Evolutionary conservation across 2,113 vertebrate genomes (phyloP).

Genomic region (Hemibagrus wyckioides): DNA sequence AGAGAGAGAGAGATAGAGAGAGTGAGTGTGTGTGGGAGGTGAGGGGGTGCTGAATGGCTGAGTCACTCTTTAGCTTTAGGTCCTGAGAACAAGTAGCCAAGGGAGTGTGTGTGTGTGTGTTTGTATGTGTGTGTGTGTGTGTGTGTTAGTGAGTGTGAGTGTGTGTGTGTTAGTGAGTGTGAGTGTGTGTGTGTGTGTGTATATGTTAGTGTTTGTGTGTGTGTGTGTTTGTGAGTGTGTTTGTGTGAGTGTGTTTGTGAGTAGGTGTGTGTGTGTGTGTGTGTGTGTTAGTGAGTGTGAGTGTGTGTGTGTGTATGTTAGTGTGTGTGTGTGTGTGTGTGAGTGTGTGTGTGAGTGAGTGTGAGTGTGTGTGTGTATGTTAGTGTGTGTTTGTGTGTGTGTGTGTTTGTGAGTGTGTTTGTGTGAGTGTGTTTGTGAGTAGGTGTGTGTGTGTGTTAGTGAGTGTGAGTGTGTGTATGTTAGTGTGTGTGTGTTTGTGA

Average conservation of each 20-base stretch:
- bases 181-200: neutral
- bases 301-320: neutral
- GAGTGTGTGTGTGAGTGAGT: neutral
- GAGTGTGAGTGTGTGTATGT: neutral
- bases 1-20: conserved; percentile 4
- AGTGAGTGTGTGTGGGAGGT: conserved; percentile 22
- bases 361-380: neutral
- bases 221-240: neutral
- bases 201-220: neutral
- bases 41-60: conserved; percentile 41
- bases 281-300: neutral
- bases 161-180: neutral
- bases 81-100: conserved; percentile 40
- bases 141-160: no score
- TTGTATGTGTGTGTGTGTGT: conserved; percentile 5
- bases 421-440: neutral
- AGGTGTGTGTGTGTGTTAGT: neutral
- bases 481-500: neutral
- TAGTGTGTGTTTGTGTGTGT: neutral
- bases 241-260: neutral
- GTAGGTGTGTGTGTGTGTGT: neutral
- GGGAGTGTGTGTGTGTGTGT: conserved; percentile 9
- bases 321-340: neutral
- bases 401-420: neutral
- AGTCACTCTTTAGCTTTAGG: conserved; percentile 40